These are phyloP conservation scores for Salminus brasiliensis DNA, from an alignment of 2,113 vertebrate genomes.

Conservation along the genomic window DNA sequence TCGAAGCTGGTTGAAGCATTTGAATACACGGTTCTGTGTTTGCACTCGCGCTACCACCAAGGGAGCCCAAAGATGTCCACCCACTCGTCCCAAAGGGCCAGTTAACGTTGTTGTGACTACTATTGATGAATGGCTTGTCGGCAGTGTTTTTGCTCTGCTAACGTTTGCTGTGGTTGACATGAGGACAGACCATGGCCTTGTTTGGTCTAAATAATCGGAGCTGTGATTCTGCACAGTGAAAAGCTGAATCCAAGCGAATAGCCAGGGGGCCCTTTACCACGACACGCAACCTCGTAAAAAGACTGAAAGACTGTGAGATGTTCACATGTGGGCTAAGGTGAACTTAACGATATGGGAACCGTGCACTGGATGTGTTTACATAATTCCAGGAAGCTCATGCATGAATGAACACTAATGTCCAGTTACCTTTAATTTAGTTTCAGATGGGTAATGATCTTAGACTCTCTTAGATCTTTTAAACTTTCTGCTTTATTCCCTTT, in stretches of 20 bases:
- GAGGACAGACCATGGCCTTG: conserved; percentile 16
- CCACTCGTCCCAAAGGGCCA: conserved; percentile 41
- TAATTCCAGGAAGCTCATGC: not conserved
- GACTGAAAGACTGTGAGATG: no score
- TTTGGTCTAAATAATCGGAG: conserved; percentile 30
- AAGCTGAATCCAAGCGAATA: conserved; percentile 1
- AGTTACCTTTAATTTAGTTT: no score
- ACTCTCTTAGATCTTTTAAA: not conserved
- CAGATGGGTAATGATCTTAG: no score
- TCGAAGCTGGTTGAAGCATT: not conserved
- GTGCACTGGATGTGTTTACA: not conserved
- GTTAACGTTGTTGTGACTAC: conserved; percentile 40
- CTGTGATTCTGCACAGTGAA: not conserved
- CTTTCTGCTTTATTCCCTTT: no score
- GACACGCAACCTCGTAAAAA: not conserved
- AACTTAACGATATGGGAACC: not conserved
- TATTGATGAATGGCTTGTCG: conserved; percentile 35
- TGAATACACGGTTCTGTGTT: conserved; percentile 24
- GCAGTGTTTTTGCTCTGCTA: conserved; percentile 20
- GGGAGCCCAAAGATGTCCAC: conserved; percentile 29
- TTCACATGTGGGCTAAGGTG: not conserved
- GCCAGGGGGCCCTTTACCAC: not conserved
- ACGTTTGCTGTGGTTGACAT: conserved; percentile 17
- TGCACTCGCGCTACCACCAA: not conserved
- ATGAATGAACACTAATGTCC: no score